Evolutionary conservation across 2,797 vertebrate species (phyloP).

Genomic region (Acropternis orthonyx): DNA sequence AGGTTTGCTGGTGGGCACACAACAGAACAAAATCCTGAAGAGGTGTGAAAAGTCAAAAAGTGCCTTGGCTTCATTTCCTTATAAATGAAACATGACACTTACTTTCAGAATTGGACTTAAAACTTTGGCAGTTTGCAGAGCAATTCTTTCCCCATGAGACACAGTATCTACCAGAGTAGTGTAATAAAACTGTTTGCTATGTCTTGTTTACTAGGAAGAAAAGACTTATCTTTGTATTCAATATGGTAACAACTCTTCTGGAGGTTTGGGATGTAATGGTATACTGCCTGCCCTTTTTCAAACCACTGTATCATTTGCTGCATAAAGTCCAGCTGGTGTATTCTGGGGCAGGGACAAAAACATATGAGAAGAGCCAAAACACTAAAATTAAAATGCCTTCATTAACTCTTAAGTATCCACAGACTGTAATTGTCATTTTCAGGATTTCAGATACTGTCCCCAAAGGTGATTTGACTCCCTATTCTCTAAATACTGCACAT

Average conservation of each 20-base stretch:
- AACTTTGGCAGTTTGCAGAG: background rate
- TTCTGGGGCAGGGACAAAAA: background rate
- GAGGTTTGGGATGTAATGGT: background rate
- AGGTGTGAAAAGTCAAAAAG: background rate
- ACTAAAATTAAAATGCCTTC: background rate
- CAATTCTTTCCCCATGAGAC: background rate
- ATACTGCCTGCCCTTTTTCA: background rate
- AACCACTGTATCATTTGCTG: background rate
- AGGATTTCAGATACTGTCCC: background rate
- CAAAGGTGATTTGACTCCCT: background rate
- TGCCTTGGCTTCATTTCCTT: background rate
- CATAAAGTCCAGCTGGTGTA: background rate
- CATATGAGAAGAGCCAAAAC: background rate
- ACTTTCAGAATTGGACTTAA: background rate
- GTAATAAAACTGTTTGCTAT: background rate
- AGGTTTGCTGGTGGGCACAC: background rate
- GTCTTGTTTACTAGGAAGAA: background rate
- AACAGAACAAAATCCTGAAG: background rate
- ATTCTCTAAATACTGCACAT: background rate
- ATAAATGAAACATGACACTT: background rate
- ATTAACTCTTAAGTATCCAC: background rate
- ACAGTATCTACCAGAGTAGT: background rate
- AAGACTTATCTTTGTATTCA: background rate
- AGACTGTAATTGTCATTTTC: background rate
- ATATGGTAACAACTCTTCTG: background rate